Evolutionary conservation across 1,140 invertebrate genomes (phyloP), one percentile per base, ranked within the genome.

Genomic region (Bombus impatiens): DNA sequence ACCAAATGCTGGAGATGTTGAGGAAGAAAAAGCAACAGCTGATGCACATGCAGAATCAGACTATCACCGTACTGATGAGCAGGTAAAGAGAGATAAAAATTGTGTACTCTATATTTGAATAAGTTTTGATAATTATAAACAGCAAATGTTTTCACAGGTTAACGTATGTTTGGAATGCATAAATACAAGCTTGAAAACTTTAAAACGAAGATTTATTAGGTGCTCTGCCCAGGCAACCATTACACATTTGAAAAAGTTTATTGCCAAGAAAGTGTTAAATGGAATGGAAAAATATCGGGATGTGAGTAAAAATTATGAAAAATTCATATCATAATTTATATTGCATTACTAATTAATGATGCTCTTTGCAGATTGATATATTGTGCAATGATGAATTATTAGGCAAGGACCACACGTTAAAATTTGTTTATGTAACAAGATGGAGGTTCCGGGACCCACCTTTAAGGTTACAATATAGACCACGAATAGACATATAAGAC

Each of bases 401-500:
- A 94, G 99, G 99, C 67, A 99, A 99, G 95, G 99, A 99, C 95
- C 99, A 99, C 94, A 99, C 99, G 59, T 96, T 99, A 79, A 99
- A 99, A 95, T 99, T 99, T 96, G 99, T 99, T 57, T 98, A 98
- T 93, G 98, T 99, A 28, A 99, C 99, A 62, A 96, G 99, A 92
- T 99, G 99, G 99, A 97, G 99, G 95, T 98, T 99, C 95, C 97
- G 98, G 91, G 98, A 98, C 94, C 98, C 98, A 74, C 98, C 98
- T 3, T 95, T 98, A 67, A 96, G 97, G 87, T 95, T 98, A 89
- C 97, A 98, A 92, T 98, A 98, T 95, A 96, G 97, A 93, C 97
- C 97, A 88, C 96, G 97, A 88, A 97, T 97, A 92, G 96, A 97
- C 90, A 95, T 97, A 88, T 97, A 95, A 90, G 76, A 82, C 3